Conservation (phyloP, 2,113 vertebrate genomes). For the Nothocercus nigrocapillus region DNA sequence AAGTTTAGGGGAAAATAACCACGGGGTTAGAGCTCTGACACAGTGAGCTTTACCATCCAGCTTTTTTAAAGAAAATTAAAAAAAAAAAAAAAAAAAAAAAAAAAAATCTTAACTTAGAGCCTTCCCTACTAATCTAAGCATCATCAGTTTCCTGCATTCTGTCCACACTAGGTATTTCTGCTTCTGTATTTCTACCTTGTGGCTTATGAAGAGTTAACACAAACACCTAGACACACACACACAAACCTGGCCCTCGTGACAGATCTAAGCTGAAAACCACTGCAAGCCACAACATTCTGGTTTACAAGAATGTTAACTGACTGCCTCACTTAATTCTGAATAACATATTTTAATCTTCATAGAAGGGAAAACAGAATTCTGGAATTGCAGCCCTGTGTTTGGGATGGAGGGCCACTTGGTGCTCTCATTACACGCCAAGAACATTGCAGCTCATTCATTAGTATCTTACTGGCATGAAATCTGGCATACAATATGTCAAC, state of each 20-base stretch:
- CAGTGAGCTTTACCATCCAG: background rate
- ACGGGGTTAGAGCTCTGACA: background rate
- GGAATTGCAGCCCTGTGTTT: background rate
- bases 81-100: too few relatives aligned
- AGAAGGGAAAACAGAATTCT: background rate
- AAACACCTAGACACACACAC: background rate
- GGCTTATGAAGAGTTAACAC: background rate
- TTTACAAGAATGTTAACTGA: background rate
- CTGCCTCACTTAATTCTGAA: background rate
- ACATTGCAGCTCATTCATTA: background rate
- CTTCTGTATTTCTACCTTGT: background rate
- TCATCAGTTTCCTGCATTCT: background rate
- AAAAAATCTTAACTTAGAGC: background rate
- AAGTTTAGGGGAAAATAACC: background rate
- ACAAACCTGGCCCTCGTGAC: fast-evolving
- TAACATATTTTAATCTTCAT: background rate
- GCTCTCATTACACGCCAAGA: background rate
- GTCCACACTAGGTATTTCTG: background rate
- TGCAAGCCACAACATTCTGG: fast-evolving
- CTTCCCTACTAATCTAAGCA: background rate
- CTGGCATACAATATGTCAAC: background rate
- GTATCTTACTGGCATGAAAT: background rate
- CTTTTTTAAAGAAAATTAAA: background rate
- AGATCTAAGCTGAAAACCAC: background rate
- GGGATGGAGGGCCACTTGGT: background rate